Percentiles rank a stretch among this genome's conserved stretches.
phyloP scores from a whole-genome alignment of 1,140 invertebrate species.

The Lordiphosa stackelbergi region DNA sequence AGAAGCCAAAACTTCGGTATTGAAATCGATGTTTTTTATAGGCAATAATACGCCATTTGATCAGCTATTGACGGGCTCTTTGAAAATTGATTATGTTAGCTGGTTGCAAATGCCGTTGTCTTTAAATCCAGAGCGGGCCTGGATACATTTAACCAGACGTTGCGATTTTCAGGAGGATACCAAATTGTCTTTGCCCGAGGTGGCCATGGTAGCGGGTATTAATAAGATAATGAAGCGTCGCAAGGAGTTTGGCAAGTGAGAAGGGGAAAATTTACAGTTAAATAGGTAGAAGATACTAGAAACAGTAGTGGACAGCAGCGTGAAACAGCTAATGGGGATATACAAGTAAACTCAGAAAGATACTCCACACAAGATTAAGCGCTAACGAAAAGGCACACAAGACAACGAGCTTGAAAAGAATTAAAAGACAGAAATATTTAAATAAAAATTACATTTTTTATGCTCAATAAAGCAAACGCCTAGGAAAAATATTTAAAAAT shows the following conservation, averaged over 20 bases:
- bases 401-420: too few relatives aligned
- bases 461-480: too few relatives aligned
- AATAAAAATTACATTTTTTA: too few relatives aligned
- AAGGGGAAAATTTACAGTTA: too few relatives aligned
- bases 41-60: constrained; percentile 83
- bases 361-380: too few relatives aligned
- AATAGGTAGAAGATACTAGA: too few relatives aligned
- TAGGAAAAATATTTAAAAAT: too few relatives aligned
- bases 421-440: too few relatives aligned
- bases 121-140: constrained; percentile 78
- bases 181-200: constrained; percentile 72
- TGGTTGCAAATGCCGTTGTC: constrained; percentile 79
- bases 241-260: constrained; percentile 61
- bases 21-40: constrained; percentile 88
- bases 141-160: constrained; percentile 78
- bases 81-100: constrained; percentile 79
- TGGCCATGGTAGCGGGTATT: constrained; percentile 75
- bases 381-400: too few relatives aligned
- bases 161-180: constrained; percentile 79
- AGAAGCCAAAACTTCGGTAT: constrained; percentile 79
- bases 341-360: too few relatives aligned
- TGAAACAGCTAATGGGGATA: too few relatives aligned
- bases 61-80: constrained; percentile 80
- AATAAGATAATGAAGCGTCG: constrained; percentile 71
- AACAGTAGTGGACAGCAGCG: too few relatives aligned